Evolutionary conservation across 2,797 vertebrate genomes (phyloP), one percentile per base, ranked within the genome.

Genomic region (Dromococcyx pavoninus): DNA sequence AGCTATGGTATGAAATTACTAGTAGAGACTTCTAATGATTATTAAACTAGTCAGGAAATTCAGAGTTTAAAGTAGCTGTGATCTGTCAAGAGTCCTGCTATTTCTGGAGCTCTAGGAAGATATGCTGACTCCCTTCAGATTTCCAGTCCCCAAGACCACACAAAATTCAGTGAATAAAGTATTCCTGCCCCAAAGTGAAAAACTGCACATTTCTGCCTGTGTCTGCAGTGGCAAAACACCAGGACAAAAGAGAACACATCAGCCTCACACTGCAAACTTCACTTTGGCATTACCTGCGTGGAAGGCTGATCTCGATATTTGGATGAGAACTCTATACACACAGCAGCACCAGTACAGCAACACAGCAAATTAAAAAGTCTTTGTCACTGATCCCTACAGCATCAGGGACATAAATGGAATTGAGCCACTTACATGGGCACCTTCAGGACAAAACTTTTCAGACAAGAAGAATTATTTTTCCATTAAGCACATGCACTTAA

Each of bases 341-440:
- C 41, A 73, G 35, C 24, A 92, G 35, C 43, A 56, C 11, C 30
- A 60, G 17, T 13, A 71, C 6, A 46, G 39, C 44, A 76, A 48
- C 2, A 33, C 1, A 66, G 43, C 84, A 81, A 61, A 83, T n/a
- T 33, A 27, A 57, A 24, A 75, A 50, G 27, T 33, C 37, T 41
- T 30, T 78, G 27, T 24, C 21, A n/a, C 30, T 3, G 0, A 41
- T 44, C 15, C 28, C 51, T 56, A 7, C 8, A 78, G 61, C 17
- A 6, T 32, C 27, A 91, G 18, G 30, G 70, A 51, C 24, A 27
- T 19, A 48, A 78, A 39, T 1, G 58, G 60, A 25, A 91, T 19
- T 44, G 50, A 92, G 27, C 24, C 0, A 0, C 28, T 69, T 32
- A 37, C 0, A 0, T 4, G 56, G 53, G 35, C 72, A 62, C 27